phyloP scores from a whole-genome alignment of 1,140 invertebrate species.

The Daktulosphaira vitifoliae region DNA sequence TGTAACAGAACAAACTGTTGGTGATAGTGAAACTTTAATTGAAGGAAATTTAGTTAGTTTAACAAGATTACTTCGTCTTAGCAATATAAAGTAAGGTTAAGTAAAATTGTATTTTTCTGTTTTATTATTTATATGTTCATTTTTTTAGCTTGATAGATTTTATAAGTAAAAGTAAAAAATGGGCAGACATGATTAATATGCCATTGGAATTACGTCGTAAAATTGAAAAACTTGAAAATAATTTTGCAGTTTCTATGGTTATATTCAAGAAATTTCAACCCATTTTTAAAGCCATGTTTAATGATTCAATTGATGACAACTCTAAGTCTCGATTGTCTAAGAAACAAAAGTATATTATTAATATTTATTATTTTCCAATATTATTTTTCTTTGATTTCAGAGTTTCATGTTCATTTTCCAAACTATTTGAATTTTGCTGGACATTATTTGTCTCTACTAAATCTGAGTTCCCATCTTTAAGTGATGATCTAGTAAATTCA shows the following conservation, averaged over 20 bases:
- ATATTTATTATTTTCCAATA: not conserved
- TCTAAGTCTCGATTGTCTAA: slow-evolving; percentile 47
- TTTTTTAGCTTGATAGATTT: slow-evolving; percentile 78
- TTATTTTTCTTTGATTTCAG: slow-evolving; percentile 46
- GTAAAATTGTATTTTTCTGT: not conserved
- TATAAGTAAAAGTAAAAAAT: slow-evolving; percentile 90
- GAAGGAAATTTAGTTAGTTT: slow-evolving; percentile 89
- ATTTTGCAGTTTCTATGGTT: slow-evolving; percentile 89
- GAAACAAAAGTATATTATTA: slow-evolving; percentile 54
- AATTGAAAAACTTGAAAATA: slow-evolving; percentile 77
- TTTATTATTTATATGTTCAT: slow-evolving; percentile 27
- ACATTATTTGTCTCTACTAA: slow-evolving; percentile 88
- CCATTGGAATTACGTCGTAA: slow-evolving; percentile 73
- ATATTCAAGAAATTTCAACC: slow-evolving; percentile 89
- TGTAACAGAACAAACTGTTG: slow-evolving; percentile 70
- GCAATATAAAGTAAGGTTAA: slow-evolving; percentile 69
- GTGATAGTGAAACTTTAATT: slow-evolving; percentile 55
- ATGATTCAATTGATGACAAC: not conserved
- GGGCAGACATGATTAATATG: slow-evolving; percentile 89
- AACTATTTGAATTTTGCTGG: slow-evolving; percentile 90
- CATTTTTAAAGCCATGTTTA: slow-evolving; percentile 78
- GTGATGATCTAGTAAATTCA: slow-evolving; percentile 88
- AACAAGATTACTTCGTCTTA: slow-evolving; percentile 74
- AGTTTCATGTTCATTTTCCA: slow-evolving; percentile 62
- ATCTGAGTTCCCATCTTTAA: slow-evolving; percentile 67